Evolutionary conservation across 2,113 vertebrate genomes (phyloP).

Genomic region (Peromyscus californicus): DNA sequence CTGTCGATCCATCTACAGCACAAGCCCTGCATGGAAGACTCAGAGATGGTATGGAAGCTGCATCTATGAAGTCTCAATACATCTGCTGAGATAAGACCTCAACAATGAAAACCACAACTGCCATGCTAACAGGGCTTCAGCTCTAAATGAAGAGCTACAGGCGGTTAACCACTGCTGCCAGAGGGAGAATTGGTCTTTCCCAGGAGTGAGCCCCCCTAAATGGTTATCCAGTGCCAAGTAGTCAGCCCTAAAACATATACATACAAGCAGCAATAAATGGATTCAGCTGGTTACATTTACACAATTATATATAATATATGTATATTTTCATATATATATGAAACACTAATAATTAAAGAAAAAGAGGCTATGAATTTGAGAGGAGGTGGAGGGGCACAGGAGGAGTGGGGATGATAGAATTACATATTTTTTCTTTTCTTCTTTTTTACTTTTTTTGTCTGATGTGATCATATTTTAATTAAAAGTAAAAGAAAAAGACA

Average conservation of each 20-base stretch:
- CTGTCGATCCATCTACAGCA: not conserved
- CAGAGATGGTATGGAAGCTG: not conserved
- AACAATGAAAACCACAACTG: not conserved
- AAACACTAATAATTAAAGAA: not conserved
- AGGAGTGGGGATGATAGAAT: not conserved
- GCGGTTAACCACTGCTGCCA: not conserved
- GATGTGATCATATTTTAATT: not conserved
- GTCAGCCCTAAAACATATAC: not conserved
- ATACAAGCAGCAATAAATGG: not conserved
- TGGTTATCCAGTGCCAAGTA: not conserved
- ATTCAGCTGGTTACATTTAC: not conserved
- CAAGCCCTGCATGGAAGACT: not conserved
- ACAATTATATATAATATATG: not conserved
- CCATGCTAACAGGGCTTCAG: not conserved
- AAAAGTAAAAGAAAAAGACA: not conserved
- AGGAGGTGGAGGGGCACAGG: not conserved
- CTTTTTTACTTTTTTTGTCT: not conserved
- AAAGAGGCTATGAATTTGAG: not conserved
- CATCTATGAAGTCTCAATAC: not conserved
- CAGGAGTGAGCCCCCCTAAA: no score
- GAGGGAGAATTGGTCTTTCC: not conserved
- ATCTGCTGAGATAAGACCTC: not conserved
- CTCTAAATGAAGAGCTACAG: not conserved
- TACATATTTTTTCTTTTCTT: not conserved
- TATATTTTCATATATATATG: not conserved